phyloP scores from a whole-genome alignment of 1,140 invertebrate genomes.

The Hydropsyche tenuis region DNA sequence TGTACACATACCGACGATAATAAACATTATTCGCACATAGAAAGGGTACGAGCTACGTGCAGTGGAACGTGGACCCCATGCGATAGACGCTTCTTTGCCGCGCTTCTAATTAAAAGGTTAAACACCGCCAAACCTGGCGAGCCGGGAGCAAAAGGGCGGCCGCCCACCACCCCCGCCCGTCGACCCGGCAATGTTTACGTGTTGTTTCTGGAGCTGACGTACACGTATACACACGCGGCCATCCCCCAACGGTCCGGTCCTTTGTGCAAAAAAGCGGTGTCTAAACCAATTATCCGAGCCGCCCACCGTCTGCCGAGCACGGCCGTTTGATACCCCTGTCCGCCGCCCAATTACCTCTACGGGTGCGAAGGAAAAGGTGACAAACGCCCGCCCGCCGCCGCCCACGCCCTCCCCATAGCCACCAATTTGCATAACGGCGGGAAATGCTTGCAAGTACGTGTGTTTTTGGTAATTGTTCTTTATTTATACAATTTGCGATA shows the following conservation, averaged over 20 bases:
- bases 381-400: background rate
- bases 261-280: slow-evolving; percentile 45
- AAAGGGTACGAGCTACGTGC: background rate
- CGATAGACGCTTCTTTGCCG: slow-evolving; percentile 35
- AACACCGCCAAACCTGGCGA: slow-evolving; percentile 5
- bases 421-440: slow-evolving; percentile 16
- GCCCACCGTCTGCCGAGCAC: slow-evolving; percentile 4
- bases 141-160: background rate
- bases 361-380: slow-evolving; percentile 22
- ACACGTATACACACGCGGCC: slow-evolving; percentile 1
- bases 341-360: slow-evolving; percentile 25
- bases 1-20: slow-evolving; percentile 30
- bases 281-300: slow-evolving; percentile 33
- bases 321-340: slow-evolving; percentile 12
- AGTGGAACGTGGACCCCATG: background rate
- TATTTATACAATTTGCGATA: slow-evolving; percentile 12
- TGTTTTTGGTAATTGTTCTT: slow-evolving; percentile 2
- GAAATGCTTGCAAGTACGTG: background rate
- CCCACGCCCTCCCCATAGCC: background rate
- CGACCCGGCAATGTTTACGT: slow-evolving; percentile 23
- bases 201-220: slow-evolving; percentile 31
- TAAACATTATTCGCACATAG: slow-evolving; percentile 38
- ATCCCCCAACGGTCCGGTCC: slow-evolving; percentile 31
- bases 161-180: background rate
- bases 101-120: slow-evolving; percentile 46